Evolutionary conservation across 2,113 vertebrate species (phyloP).

Genomic region (Eleginops maclovinus): DNA sequence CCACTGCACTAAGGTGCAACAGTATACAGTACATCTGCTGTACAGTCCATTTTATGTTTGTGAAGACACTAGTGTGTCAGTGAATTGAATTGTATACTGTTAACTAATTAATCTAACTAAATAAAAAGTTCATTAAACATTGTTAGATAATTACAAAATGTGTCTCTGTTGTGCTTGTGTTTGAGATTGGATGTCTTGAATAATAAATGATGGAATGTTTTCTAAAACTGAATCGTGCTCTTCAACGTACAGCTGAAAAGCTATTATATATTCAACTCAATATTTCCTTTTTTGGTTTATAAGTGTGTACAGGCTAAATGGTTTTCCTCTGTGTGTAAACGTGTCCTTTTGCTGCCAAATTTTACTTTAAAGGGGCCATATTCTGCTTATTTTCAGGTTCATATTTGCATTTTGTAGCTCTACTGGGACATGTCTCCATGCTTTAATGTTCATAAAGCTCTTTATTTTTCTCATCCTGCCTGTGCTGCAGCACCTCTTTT

Average conservation of each 20-base stretch:
- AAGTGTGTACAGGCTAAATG: not conserved
- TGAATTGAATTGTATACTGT: conserved; percentile 88
- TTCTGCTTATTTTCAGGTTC: too few relatives aligned
- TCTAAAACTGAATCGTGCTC: not conserved
- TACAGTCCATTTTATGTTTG: conserved; percentile 86
- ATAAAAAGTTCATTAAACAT: conserved; percentile 84
- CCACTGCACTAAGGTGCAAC: conserved; percentile 75
- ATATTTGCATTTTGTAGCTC: too few relatives aligned
- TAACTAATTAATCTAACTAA: conserved; percentile 84
- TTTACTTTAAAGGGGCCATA: not conserved
- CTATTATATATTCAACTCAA: not conserved
- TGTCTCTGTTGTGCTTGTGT: conserved; percentile 61
- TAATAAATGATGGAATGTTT: conserved; percentile 14
- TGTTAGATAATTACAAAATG: conserved; percentile 77
- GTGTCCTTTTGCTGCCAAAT: conserved; percentile 2
- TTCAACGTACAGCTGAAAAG: not conserved
- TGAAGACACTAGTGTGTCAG: conserved; percentile 85
- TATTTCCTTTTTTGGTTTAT: not conserved
- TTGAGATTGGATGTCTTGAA: conserved; percentile 25
- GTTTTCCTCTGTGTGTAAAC: conserved; percentile 3
- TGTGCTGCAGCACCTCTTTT: too few relatives aligned
- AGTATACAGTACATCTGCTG: conserved; percentile 79
- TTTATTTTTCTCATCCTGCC: too few relatives aligned
- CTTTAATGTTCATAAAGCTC: too few relatives aligned
- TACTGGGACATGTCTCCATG: too few relatives aligned